Percentiles rank a stretch among this genome's conserved stretches.
These are phyloP conservation scores for Atta texana DNA, from an alignment of 1,140 invertebrate genomes.

Conservation along the genomic window DNA sequence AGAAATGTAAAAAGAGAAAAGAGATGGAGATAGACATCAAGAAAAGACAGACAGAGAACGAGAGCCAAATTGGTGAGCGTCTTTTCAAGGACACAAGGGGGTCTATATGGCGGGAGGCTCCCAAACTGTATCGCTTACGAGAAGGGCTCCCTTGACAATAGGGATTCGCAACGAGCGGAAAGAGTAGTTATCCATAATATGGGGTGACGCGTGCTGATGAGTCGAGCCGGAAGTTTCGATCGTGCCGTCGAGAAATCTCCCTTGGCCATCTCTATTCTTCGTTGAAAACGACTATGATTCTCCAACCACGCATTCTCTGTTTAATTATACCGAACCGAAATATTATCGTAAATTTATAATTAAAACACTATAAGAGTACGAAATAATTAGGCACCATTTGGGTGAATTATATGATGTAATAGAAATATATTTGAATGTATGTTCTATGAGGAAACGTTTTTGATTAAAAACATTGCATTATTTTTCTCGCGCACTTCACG, in stretches of 20 bases:
- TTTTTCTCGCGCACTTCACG: background rate
- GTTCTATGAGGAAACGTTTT: background rate
- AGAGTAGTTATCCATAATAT: conserved; percentile 84
- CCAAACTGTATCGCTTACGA: conserved; percentile 81
- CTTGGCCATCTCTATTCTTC: conserved; percentile 30
- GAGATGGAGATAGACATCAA: background rate
- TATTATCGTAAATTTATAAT: conserved; percentile 29
- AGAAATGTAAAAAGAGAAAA: conserved; percentile 5
- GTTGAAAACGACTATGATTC: conserved; percentile 62
- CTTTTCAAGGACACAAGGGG: conserved; percentile 35
- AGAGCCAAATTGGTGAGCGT: conserved; percentile 22
- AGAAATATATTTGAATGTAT: background rate
- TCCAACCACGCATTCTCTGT: background rate
- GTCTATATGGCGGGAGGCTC: conserved; percentile 47
- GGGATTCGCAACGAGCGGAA: conserved; percentile 80
- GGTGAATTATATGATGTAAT: background rate
- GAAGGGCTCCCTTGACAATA: conserved; percentile 78
- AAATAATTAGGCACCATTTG: background rate
- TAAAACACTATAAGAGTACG: background rate
- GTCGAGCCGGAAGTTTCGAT: conserved; percentile 83
- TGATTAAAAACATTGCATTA: background rate
- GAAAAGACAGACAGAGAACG: background rate
- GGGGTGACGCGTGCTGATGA: conserved; percentile 83
- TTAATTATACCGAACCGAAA: conserved; percentile 7
- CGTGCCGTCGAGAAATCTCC: conserved; percentile 61